Percentiles rank a stretch among this genome's conserved stretches.
phyloP scores from a whole-genome alignment of 2,888 invertebrate species.

The Drosophila silvestris region DNA sequence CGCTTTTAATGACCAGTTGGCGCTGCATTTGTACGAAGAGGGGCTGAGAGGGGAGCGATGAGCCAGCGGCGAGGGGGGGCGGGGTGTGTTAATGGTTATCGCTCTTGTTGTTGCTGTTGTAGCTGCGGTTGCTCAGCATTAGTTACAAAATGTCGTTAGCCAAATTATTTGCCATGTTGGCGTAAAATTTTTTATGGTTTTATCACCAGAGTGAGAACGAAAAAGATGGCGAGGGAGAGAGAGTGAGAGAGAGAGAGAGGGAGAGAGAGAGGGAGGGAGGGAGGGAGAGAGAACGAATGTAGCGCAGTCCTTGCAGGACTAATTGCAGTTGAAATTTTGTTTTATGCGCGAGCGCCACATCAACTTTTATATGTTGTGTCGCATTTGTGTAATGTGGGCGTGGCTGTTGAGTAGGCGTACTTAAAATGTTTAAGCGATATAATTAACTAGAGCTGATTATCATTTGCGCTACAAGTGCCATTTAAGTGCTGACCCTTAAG shows the following conservation, averaged over 20 bases:
- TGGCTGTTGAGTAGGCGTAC: slow-evolving; percentile 14
- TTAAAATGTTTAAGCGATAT: slow-evolving; percentile 52
- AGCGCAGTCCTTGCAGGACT: slow-evolving; percentile 52
- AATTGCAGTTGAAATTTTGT: slow-evolving; percentile 78
- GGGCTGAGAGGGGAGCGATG: not conserved
- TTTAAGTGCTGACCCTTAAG: slow-evolving; percentile 3
- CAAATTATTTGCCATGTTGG: slow-evolving; percentile 81
- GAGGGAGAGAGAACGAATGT: not conserved
- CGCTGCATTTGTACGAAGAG: slow-evolving; percentile 59
- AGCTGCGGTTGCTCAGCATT: slow-evolving; percentile 70
- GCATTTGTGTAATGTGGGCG: slow-evolving; percentile 25
- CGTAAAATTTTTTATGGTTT: slow-evolving; percentile 73
- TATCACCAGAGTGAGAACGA: slow-evolving; percentile 39
- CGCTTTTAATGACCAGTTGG: slow-evolving; percentile 75
- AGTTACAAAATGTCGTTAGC: slow-evolving; percentile 81
- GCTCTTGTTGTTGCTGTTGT: slow-evolving; percentile 51
- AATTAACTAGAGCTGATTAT: slow-evolving; percentile 58
- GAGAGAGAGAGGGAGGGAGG: not conserved
- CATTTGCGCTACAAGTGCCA: slow-evolving; percentile 16
- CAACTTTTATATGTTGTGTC: slow-evolving; percentile 63
- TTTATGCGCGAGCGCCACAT: slow-evolving; percentile 73
- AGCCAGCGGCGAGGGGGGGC: not conserved
- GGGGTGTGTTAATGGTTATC: slow-evolving; percentile 77
- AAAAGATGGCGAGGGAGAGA: too few relatives aligned
- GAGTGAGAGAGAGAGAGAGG: not conserved